Evolutionary conservation across 2,113 vertebrate species (phyloP).

Genomic region (Terrapene triunguis): DNA sequence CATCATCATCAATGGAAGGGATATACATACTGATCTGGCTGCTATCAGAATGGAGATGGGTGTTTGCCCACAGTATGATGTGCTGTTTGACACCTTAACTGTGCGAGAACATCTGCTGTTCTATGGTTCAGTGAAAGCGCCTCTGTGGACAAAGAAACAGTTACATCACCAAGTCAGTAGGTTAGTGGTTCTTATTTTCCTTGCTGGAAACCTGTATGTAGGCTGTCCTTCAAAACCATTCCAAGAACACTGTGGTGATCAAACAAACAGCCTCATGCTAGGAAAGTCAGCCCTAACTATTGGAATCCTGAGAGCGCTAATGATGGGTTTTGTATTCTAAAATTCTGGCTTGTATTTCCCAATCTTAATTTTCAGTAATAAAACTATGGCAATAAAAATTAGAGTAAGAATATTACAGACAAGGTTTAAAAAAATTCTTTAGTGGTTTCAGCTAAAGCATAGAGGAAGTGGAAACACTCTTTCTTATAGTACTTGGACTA

Average conservation of each 20-base stretch:
- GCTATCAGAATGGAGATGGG: slow-evolving; percentile 85
- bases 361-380: not conserved
- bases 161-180: slow-evolving; percentile 57
- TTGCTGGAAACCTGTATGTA: not conserved
- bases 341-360: not conserved
- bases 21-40: slow-evolving; percentile 85
- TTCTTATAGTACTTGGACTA: not conserved
- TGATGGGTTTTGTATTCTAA: not conserved
- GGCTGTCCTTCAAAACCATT: not conserved
- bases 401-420: not conserved
- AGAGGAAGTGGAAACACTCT: not conserved
- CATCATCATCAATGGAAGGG: slow-evolving; percentile 84
- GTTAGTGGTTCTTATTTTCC: slow-evolving; percentile 43
- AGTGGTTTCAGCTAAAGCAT: not conserved
- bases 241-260: not conserved
- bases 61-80: slow-evolving; percentile 89
- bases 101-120: slow-evolving; percentile 90
- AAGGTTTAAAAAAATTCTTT: not conserved
- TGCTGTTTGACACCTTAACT: slow-evolving; percentile 87
- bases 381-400: not conserved
- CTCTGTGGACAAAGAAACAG: slow-evolving; percentile 49
- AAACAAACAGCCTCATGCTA: not conserved
- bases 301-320: not conserved
- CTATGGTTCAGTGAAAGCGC: slow-evolving; percentile 81
- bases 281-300: not conserved